Evolutionary conservation across 37 sponge, comb jelly and placozoan species (phyloP).

Genomic region (Hormiphora californensis): DNA sequence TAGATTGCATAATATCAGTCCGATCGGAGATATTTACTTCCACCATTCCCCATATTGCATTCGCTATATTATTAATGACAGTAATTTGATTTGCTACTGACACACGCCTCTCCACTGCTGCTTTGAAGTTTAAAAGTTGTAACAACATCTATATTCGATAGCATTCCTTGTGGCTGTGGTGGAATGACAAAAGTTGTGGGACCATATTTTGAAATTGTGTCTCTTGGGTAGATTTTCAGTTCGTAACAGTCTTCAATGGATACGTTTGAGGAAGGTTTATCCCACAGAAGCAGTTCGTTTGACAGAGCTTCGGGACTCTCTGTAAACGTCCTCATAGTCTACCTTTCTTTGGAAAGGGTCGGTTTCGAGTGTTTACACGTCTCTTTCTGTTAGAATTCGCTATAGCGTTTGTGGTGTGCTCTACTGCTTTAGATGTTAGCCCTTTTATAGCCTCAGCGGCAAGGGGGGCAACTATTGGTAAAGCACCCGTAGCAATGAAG

Average conservation of each 20-base stretch:
- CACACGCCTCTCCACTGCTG: not conserved
- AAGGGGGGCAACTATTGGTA: not conserved
- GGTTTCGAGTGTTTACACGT: too few species aligned
- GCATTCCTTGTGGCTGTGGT: not conserved
- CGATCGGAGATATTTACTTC: not conserved
- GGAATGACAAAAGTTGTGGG: not conserved
- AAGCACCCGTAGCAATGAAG: not conserved
- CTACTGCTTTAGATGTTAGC: not conserved
- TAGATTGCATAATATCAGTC: not conserved
- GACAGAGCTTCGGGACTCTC: not conserved
- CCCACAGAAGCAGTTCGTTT: not conserved
- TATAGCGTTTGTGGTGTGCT: not conserved
- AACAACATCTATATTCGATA: not conserved
- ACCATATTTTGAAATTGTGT: not conserved
- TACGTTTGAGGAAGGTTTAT: not conserved
- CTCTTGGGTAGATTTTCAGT: not conserved
- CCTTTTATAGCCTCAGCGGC: conserved; percentile 46
- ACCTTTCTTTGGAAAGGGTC: not conserved
- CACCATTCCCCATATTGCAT: not conserved
- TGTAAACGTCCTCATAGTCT: not conserved
- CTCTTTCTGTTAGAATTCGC: not conserved
- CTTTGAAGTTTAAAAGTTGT: not conserved
- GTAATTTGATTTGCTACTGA: not conserved
- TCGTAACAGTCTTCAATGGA: not conserved
- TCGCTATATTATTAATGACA: not conserved